Percentiles rank a stretch among this genome's conserved stretches.
Evolutionary conservation across 2,113 vertebrate species (phyloP).

Genomic region (Cavia porcellus): DNA sequence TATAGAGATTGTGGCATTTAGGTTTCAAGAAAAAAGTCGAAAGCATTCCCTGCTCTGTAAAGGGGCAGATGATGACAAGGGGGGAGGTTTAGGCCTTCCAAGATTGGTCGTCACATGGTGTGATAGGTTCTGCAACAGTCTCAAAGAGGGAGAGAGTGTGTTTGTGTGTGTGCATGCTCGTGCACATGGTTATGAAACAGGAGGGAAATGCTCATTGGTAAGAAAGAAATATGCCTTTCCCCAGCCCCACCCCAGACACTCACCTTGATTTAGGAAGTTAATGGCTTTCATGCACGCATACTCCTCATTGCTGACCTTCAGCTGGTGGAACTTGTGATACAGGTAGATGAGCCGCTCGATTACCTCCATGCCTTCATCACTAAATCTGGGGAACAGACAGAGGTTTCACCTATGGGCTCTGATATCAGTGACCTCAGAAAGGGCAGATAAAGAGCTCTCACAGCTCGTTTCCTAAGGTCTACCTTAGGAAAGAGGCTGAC

Average conservation of each 20-base stretch:
- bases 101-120: neutral
- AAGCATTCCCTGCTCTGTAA: neutral
- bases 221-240: neutral
- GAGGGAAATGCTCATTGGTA: neutral
- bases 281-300: conserved; percentile 99
- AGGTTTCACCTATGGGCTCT: neutral
- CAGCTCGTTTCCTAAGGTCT: neutral
- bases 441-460: neutral
- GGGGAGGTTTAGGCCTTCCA: neutral
- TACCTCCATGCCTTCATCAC: conserved; percentile 99
- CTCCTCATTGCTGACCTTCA: conserved; percentile 99
- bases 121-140: neutral
- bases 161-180: neutral
- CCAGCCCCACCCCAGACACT: neutral
- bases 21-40: conserved; percentile 54
- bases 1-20: conserved; percentile 75
- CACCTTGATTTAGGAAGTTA: conserved; percentile 99
- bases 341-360: conserved; percentile 99
- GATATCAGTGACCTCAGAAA: neutral
- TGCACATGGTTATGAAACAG: neutral
- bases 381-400: conserved; percentile 89
- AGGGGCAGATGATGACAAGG: neutral
- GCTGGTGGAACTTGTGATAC: conserved; percentile 96
- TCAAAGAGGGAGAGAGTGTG: neutral
- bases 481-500: neutral